Evolutionary conservation across 2,888 invertebrate species (phyloP).

Genomic region (Aporophyla lueneburgensis): DNA sequence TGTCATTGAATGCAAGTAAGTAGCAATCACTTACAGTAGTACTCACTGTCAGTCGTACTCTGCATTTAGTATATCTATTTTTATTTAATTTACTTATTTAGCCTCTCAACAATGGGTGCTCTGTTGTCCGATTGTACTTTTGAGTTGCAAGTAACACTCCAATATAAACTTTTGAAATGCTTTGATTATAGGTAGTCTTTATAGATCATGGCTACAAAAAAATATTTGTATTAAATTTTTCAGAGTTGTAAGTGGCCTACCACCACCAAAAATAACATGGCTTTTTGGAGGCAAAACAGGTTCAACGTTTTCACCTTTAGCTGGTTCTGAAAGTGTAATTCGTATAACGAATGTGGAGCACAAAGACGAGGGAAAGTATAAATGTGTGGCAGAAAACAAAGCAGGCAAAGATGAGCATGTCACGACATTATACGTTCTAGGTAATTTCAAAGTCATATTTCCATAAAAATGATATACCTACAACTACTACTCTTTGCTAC

Average conservation of each 20-base stretch:
- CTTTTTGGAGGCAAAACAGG: conserved; percentile 21
- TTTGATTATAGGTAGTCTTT: not conserved
- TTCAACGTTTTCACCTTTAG: conserved; percentile 13
- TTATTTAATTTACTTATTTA: too few species aligned
- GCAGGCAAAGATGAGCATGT: conserved; percentile 31
- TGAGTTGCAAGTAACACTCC: not conserved
- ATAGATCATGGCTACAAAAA: not conserved
- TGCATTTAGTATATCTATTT: not conserved
- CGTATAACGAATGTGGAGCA: conserved; percentile 20
- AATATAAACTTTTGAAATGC: not conserved
- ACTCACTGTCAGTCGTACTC: not conserved
- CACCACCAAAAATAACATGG: conserved; percentile 55
- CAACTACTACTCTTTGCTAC: not conserved
- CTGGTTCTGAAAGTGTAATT: conserved; percentile 15
- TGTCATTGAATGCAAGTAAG: conserved; percentile 54
- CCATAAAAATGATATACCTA: not conserved
- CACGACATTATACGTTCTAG: conserved; percentile 42
- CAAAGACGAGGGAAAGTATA: conserved; percentile 46
- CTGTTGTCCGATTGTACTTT: not conserved
- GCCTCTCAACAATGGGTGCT: not conserved
- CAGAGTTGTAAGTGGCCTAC: conserved; percentile 42
- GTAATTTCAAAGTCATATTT: conserved; percentile 14
- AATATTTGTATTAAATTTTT: not conserved
- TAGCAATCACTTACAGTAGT: conserved; percentile 1
- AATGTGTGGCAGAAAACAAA: conserved; percentile 46